Percentiles rank a stretch among this genome's conserved stretches.
phyloP scores from a whole-genome alignment of 1,140 invertebrate species.

The Calephelis virginiensis region DNA sequence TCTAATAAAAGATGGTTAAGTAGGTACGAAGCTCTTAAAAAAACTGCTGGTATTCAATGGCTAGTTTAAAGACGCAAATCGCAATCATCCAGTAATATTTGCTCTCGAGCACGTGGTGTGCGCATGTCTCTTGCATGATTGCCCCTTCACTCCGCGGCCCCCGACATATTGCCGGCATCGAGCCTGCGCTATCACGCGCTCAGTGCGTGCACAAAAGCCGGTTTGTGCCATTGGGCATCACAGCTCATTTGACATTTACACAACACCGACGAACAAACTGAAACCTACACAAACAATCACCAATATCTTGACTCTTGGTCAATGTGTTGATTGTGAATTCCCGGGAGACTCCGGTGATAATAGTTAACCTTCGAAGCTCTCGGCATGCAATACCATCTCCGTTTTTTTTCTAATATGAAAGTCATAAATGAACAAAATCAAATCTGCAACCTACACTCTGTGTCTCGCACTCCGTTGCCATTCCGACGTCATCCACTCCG shows the following conservation, averaged over 20 bases:
- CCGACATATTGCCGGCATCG: constrained; percentile 23
- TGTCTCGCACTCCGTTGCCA: too few species aligned
- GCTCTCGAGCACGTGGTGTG: constrained; percentile 54
- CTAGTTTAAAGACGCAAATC: background rate
- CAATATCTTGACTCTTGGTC: too few species aligned
- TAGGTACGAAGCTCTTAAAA: background rate
- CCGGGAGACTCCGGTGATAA: too few species aligned
- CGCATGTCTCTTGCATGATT: constrained; percentile 57
- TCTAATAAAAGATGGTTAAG: too few species aligned
- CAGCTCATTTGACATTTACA: background rate
- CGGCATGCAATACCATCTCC: too few species aligned
- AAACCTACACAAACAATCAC: background rate
- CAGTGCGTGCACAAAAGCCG: constrained; percentile 47
- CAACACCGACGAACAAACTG: background rate
- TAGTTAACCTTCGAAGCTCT: too few species aligned
- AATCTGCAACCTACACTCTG: too few species aligned
- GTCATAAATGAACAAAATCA: too few species aligned
- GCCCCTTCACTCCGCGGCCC: constrained; percentile 24
- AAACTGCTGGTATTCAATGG: background rate
- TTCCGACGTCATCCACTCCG: too few species aligned
- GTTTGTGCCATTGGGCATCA: constrained; percentile 22
- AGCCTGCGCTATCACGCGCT: constrained; percentile 47
- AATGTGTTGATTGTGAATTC: too few species aligned
- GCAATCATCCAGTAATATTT: constrained; percentile 46
- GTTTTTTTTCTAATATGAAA: too few species aligned